Conservation (phyloP, 2,113 vertebrate genomes). For the Sceloporus undulatus region DNA sequence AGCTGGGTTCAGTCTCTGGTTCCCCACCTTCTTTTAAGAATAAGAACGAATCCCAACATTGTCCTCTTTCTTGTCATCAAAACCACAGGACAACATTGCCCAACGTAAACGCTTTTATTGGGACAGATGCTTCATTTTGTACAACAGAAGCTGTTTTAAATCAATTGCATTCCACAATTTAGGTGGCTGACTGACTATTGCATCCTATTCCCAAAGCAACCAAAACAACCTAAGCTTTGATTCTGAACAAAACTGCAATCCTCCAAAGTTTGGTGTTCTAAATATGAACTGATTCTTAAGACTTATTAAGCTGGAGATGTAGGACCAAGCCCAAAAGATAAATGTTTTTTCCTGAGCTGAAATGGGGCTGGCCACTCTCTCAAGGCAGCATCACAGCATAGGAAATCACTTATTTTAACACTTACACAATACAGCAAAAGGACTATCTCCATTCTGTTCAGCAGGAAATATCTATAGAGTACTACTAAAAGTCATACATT, state of each 20-base stretch:
- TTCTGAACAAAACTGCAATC: neutral
- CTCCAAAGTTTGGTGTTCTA: neutral
- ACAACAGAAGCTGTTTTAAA: neutral
- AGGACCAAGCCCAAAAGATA: too few relatives aligned
- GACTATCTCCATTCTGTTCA: neutral
- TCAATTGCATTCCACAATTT: neutral
- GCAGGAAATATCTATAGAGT: too few relatives aligned
- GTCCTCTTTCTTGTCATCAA: neutral
- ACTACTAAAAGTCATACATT: neutral
- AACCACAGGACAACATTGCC: neutral
- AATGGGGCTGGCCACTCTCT: neutral
- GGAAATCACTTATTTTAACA: too few relatives aligned
- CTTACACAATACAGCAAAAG: neutral
- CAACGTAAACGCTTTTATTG: neutral
- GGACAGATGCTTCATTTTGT: neutral
- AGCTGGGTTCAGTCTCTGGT: too few relatives aligned
- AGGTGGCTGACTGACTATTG: neutral
- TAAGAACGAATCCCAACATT: too few relatives aligned
- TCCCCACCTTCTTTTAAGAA: too few relatives aligned
- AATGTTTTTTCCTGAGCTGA: too few relatives aligned
- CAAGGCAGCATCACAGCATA: neutral
- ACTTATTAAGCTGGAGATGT: neutral
- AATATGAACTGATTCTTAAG: neutral
- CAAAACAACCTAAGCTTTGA: neutral
- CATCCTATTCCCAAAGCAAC: neutral